Evolutionary conservation across 2,888 invertebrate genomes (phyloP).

Genomic region (Cataglyphis livida): DNA sequence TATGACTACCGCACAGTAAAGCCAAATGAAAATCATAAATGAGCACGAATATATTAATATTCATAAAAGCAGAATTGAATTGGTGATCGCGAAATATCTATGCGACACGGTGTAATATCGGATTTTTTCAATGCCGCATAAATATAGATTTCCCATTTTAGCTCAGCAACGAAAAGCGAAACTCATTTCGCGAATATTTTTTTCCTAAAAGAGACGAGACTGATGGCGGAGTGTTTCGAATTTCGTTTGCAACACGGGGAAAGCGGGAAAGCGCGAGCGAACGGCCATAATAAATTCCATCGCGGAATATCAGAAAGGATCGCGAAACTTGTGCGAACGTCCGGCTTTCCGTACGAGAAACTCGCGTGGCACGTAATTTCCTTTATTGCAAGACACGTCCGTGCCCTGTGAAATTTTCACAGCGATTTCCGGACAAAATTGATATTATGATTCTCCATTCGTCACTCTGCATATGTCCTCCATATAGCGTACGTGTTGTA

Average conservation of each 20-base stretch:
- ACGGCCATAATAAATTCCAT: slow-evolving; percentile 66
- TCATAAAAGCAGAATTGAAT: slow-evolving; percentile 9
- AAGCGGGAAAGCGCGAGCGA: slow-evolving; percentile 26
- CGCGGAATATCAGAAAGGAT: slow-evolving; percentile 59
- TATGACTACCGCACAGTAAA: not conserved
- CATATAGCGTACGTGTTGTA: slow-evolving; percentile 58
- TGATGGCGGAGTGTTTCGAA: slow-evolving; percentile 53
- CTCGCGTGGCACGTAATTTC: slow-evolving; percentile 59
- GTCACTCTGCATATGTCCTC: slow-evolving; percentile 38
- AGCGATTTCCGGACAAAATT: slow-evolving; percentile 62
- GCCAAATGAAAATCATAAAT: slow-evolving; percentile 5
- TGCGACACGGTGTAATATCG: slow-evolving; percentile 29
- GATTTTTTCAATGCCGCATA: slow-evolving; percentile 41
- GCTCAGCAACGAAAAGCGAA: slow-evolving; percentile 35
- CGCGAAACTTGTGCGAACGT: slow-evolving; percentile 64
- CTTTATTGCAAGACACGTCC: slow-evolving; percentile 47
- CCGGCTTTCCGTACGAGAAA: slow-evolving; percentile 53
- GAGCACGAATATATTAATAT: slow-evolving; percentile 27
- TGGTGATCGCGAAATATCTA: slow-evolving; percentile 8
- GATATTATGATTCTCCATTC: slow-evolving; percentile 55
- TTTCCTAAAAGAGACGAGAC: slow-evolving; percentile 13
- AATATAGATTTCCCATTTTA: slow-evolving; percentile 34
- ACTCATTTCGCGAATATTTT: slow-evolving; percentile 53
- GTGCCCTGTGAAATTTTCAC: slow-evolving; percentile 56
- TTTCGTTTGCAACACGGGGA: slow-evolving; percentile 44